These are phyloP conservation scores for Dryocosmus kuriphilus DNA, from an alignment of 2,888 invertebrate species.

Conservation along the genomic window DNA sequence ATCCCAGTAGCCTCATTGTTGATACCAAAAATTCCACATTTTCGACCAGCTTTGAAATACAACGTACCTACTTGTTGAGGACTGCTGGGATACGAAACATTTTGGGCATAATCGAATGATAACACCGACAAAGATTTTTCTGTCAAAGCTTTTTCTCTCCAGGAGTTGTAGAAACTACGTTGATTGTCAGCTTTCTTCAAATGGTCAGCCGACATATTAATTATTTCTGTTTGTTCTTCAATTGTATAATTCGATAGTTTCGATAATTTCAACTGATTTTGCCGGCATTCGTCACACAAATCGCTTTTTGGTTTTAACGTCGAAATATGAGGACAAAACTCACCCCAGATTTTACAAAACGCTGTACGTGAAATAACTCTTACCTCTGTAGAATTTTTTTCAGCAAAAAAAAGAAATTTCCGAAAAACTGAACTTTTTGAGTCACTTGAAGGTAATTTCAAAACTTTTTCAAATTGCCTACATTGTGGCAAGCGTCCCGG, in stretches of 20 bases:
- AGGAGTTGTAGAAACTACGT: slow-evolving; percentile 23
- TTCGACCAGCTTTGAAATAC: background rate
- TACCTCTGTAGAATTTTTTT: background rate
- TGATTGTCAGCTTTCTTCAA: slow-evolving; percentile 8
- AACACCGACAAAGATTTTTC: background rate
- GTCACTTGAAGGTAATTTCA: slow-evolving; percentile 12
- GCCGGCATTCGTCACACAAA: slow-evolving; percentile 18
- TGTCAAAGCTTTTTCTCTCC: slow-evolving; percentile 16
- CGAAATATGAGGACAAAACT: slow-evolving; percentile 22
- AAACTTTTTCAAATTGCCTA: slow-evolving; percentile 8
- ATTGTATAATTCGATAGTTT: background rate
- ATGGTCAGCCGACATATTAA: slow-evolving; percentile 10
- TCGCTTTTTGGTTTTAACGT: slow-evolving; percentile 7
- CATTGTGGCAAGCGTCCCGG: background rate
- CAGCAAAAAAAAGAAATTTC: no score
- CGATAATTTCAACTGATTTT: slow-evolving; percentile 29
- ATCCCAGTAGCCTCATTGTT: slow-evolving; percentile 14
- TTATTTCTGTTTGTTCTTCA: background rate
- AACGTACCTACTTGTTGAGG: background rate
- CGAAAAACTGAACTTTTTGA: background rate
- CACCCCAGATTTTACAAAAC: slow-evolving; percentile 6
- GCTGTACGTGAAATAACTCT: background rate
- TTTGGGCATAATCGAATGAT: background rate
- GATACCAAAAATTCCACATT: background rate
- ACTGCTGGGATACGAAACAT: background rate